phyloP scores from a whole-genome alignment of 2,113 vertebrate genomes.

The Microcebus lehilahytsara region DNA sequence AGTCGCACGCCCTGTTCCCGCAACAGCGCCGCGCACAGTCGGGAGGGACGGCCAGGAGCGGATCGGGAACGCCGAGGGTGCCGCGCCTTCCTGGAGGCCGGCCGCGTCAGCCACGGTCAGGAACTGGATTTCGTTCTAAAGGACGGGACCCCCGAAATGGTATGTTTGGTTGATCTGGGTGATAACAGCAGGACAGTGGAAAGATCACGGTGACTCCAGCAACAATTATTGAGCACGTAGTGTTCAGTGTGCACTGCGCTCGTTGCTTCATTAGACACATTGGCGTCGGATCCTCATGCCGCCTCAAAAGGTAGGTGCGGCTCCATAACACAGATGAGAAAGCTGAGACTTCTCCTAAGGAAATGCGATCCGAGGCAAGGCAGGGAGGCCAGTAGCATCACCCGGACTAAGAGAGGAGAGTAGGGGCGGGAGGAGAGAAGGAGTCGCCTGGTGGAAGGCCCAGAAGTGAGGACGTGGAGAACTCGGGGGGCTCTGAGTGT shows the following conservation, averaged over 20 bases:
- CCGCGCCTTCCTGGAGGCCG: neutral
- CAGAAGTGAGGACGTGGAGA: neutral
- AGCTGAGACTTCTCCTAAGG: neutral
- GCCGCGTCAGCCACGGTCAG: fast-evolving
- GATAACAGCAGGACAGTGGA: neutral
- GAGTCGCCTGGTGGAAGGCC: neutral
- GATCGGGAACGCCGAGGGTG: fast-evolving
- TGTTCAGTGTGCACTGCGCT: neutral
- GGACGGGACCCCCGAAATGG: neutral
- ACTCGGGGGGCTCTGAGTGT: neutral
- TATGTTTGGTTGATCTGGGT: neutral
- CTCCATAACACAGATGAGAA: neutral
- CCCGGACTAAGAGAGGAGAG: neutral
- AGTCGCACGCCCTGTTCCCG: fast-evolving
- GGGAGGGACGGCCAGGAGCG: neutral
- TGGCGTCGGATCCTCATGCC: neutral
- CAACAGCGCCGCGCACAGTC: fast-evolving
- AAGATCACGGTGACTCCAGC: fast-evolving
- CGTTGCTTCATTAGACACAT: fast-evolving
- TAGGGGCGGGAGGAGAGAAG: neutral
- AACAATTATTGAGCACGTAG: fast-evolving
- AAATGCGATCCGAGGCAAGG: neutral
- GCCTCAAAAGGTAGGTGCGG: neutral
- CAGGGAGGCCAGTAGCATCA: neutral
- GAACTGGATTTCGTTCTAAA: neutral